These are phyloP conservation scores for Melanchra persicariae DNA, from an alignment of 2,888 invertebrate genomes.

Conservation along the genomic window DNA sequence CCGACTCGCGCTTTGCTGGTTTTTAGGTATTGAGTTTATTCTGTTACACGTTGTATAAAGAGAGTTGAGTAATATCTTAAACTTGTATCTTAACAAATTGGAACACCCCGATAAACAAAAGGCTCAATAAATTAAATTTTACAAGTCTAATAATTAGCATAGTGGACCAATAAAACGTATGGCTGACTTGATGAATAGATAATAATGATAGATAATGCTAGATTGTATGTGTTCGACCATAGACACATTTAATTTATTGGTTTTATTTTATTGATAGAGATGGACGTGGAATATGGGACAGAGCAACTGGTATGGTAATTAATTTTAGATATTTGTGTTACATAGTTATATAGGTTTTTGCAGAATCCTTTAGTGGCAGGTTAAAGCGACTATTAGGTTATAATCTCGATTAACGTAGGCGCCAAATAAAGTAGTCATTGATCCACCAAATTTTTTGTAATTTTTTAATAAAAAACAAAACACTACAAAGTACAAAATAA, in stretches of 20 bases:
- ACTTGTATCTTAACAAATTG: not conserved
- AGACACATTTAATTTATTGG: slow-evolving; percentile 22
- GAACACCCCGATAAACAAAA: slow-evolving; percentile 6
- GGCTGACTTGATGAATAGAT: slow-evolving; percentile 58
- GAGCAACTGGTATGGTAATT: slow-evolving; percentile 19
- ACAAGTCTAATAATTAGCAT: slow-evolving; percentile 73
- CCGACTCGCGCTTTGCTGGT: too few relatives aligned
- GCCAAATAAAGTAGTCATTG: too few relatives aligned
- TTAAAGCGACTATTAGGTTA: too few relatives aligned
- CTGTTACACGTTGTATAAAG: too few relatives aligned
- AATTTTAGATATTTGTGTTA: not conserved
- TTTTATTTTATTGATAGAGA: slow-evolving; percentile 21
- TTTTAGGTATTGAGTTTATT: too few relatives aligned
- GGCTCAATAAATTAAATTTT: slow-evolving; percentile 68
- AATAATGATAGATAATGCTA: slow-evolving; percentile 53
- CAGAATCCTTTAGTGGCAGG: not conserved
- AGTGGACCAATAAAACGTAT: slow-evolving; percentile 64
- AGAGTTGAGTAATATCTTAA: not conserved
- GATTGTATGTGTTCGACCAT: slow-evolving; percentile 9
- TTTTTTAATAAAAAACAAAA: too few relatives aligned
- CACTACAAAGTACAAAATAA: too few relatives aligned
- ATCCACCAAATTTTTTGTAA: too few relatives aligned
- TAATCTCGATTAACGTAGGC: too few relatives aligned
- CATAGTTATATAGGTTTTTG: not conserved
- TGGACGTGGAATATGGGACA: slow-evolving; percentile 32